Conservation (phyloP, 2,113 vertebrate species). For the Girardinichthys multiradiatus region DNA sequence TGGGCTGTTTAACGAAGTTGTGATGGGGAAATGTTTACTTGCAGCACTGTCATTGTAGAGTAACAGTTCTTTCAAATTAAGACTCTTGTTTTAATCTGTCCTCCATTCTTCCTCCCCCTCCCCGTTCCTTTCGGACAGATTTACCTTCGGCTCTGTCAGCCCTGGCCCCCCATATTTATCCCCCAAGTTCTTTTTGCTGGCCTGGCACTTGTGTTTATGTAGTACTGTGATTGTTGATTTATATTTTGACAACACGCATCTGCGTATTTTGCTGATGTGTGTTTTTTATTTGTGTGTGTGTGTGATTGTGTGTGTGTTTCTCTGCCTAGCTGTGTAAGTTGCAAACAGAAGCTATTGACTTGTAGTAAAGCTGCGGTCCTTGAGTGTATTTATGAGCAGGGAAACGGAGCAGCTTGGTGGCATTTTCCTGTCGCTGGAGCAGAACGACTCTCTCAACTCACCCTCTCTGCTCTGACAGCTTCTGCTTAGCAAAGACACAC, state of each 20-base stretch:
- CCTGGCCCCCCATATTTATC: constrained; percentile 48
- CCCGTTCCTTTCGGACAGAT: constrained; percentile 36
- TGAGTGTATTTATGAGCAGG: constrained; percentile 78
- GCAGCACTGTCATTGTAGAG: background rate
- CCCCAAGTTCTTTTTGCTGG: constrained; percentile 75
- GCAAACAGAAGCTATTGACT: constrained; percentile 75
- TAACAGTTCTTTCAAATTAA: constrained; percentile 56
- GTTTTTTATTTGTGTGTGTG: constrained; percentile 55
- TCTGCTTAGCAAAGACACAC: constrained; percentile 59
- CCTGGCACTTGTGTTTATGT: constrained; percentile 80
- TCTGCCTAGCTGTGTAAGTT: constrained; percentile 23
- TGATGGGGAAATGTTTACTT: constrained; percentile 21
- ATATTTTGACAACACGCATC: constrained; percentile 81
- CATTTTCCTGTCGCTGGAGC: constrained; percentile 68
- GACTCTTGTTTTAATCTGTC: constrained; percentile 48
- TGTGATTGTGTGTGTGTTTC: constrained; percentile 19
- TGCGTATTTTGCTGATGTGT: constrained; percentile 81
- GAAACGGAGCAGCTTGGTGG: constrained; percentile 67
- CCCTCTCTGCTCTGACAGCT: constrained; percentile 53
- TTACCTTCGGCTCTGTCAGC: constrained; percentile 55
- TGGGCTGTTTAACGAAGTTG: constrained; percentile 21
- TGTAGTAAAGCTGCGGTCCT: constrained; percentile 74
- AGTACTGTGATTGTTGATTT: constrained; percentile 79
- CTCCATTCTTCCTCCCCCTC: constrained; percentile 5
- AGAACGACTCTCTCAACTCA: constrained; percentile 60